Evolutionary conservation across 2,113 vertebrate genomes (phyloP).

Genomic region (Tamias sibiricus): DNA sequence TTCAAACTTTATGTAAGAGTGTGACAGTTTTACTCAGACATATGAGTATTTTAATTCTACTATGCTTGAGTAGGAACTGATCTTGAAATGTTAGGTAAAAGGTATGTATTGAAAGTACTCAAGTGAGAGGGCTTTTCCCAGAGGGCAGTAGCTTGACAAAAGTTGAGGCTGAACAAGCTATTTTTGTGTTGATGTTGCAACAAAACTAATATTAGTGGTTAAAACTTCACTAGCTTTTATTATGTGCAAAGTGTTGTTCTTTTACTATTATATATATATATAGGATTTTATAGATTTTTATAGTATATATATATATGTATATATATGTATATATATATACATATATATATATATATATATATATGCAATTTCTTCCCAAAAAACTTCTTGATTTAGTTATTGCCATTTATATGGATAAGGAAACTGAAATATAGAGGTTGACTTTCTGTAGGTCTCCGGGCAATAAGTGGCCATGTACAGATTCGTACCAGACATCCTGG

Average conservation of each 20-base stretch:
- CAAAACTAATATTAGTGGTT: background rate
- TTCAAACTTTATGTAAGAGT: background rate
- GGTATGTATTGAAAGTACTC: background rate
- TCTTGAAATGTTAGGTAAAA: conserved; percentile 5
- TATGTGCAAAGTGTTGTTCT: background rate
- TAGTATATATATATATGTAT: too few relatives aligned
- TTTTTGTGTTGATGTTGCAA: background rate
- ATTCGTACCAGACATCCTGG: background rate
- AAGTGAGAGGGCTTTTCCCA: background rate
- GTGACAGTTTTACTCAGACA: conserved; percentile 26
- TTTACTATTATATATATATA: background rate
- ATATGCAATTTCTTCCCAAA: background rate
- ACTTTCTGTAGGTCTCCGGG: background rate
- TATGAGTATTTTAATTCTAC: conserved; percentile 10
- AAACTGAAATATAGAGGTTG: background rate
- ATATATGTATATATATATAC: too few relatives aligned
- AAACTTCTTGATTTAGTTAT: background rate
- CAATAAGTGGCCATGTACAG: background rate
- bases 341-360: too few relatives aligned
- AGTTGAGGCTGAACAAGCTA: background rate
- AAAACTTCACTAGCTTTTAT: background rate
- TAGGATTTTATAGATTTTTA: too few relatives aligned
- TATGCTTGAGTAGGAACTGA: conserved; percentile 69
- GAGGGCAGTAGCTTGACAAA: background rate
- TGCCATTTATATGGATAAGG: background rate